Percentiles rank a stretch among this genome's conserved stretches.
These are phyloP conservation scores for Anthopleura sola DNA, from an alignment of 64 coral and sea anemone genomes.

Conservation along the genomic window DNA sequence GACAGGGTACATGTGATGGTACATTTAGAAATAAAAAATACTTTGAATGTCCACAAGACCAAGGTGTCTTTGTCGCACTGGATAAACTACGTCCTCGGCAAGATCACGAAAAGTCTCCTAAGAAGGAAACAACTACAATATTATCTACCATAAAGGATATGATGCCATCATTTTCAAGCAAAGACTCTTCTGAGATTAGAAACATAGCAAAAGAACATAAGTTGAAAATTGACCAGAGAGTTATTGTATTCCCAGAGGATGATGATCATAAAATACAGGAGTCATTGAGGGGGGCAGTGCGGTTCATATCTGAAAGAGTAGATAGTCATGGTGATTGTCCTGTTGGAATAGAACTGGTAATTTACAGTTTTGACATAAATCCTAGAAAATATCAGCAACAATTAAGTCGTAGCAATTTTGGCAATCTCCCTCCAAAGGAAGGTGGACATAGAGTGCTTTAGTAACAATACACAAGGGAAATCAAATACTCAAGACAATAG, in stretches of 20 bases:
- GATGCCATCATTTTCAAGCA: slow-evolving; percentile 3
- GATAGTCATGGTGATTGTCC: background rate
- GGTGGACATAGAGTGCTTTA: no score
- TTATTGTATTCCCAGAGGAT: background rate
- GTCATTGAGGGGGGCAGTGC: slow-evolving; percentile 31
- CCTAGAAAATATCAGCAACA: no score
- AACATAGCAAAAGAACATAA: background rate
- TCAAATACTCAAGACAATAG: no score
- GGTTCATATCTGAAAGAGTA: slow-evolving; percentile 14
- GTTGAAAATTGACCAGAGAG: slow-evolving; percentile 44
- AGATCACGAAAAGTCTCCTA: background rate
- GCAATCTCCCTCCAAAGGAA: no score
- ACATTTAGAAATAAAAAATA: slow-evolving; percentile 55
- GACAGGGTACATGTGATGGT: slow-evolving; percentile 64
- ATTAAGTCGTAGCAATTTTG: no score
- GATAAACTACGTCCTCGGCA: slow-evolving; percentile 60
- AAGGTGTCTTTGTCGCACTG: slow-evolving; percentile 66
- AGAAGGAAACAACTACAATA: background rate
- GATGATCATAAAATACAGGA: background rate
- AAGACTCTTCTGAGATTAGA: background rate
- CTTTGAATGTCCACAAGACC: slow-evolving; percentile 45
- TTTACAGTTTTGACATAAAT: background rate
- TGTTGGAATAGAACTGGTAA: slow-evolving; percentile 52
- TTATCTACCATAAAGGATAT: background rate
- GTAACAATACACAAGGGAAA: no score